phyloP scores from a whole-genome alignment of 1,140 invertebrate species.

The Ditylenchus dipsaci region DNA sequence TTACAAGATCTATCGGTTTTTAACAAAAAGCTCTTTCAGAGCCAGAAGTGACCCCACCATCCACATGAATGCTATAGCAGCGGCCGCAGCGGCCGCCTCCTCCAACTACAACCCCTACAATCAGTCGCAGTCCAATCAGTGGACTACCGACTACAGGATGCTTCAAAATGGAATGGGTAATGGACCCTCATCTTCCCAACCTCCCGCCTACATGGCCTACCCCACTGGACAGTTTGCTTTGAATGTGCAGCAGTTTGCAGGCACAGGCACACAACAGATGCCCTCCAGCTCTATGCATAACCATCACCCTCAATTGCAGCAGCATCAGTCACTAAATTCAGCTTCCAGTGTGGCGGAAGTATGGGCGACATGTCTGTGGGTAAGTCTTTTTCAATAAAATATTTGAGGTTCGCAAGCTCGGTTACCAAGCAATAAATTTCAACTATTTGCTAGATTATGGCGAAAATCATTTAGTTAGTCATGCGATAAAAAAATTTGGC shows the following conservation, averaged over 20 bases:
- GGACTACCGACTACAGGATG: not conserved
- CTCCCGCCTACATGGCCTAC: not conserved
- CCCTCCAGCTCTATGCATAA: not conserved
- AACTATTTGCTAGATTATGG: not conserved
- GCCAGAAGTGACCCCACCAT: conserved; percentile 46
- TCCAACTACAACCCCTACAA: not conserved
- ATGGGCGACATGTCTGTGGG: no score
- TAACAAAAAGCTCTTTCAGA: no score
- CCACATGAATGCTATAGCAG: conserved; percentile 38
- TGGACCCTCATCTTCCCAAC: not conserved
- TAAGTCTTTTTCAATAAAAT: no score
- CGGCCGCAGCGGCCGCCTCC: conserved; percentile 7
- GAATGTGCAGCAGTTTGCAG: not conserved
- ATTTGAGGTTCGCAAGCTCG: no score
- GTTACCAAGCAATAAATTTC: no score
- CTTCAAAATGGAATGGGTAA: not conserved
- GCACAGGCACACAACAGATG: not conserved
- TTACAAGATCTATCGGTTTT: no score
- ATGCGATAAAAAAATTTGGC: not conserved
- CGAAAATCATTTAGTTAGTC: not conserved
- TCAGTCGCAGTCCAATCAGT: not conserved
- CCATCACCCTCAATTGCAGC: not conserved
- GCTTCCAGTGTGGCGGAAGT: not conserved
- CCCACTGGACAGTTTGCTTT: not conserved
- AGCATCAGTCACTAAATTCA: not conserved